Base-by-base conservation (phyloP, 2,888 invertebrate genomes). In the Aporophyla lueneburgensis region DNA sequence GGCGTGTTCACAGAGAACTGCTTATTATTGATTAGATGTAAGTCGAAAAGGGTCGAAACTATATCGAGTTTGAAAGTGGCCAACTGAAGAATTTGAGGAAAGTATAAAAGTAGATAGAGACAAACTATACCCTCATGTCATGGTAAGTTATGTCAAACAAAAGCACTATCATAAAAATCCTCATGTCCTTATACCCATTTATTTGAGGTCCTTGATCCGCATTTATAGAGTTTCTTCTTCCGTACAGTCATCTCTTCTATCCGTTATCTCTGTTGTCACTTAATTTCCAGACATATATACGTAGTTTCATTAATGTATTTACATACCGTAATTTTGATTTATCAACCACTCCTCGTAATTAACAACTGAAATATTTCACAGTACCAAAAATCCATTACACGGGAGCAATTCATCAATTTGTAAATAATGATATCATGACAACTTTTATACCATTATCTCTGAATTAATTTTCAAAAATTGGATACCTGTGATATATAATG, bases 351-450 rank as follows among this genome's bases (percentile, higher is more conserved):
- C 14, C 24, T 65, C 43, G 59, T 65, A 78, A 80, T 78, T 46
- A 76, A 54, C 24, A 19, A 27, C 43, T 40, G 68, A 73, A 59
- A 71, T 71, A 78, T 71, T 75, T 69, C 5, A 63, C 51, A 21
- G 40, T 43, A 61, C 0, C 67, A 74, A 76, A 76, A 83, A 75
- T 84, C 73, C 73, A 76, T 77, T 72, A 40, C 62, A 46, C 67
- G 21, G 19, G 24, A 75, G 78, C 73, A 40, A 79, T 86, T 59
- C 58, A 86, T 84, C 72, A 84, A 59, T 71, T 76, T 65, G 73
- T 62, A 59, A 76, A 62, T 78, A 84, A 80, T 77, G 68, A 72
- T 53, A 62, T 54, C 77, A 56, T 72, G 72, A 77, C 73, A 74
- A 74, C 68, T 73, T 76, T 86, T 58, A 61, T 46, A 49, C 40